Conservation (phyloP, 2,113 vertebrate species). For the Lathamus discolor region DNA sequence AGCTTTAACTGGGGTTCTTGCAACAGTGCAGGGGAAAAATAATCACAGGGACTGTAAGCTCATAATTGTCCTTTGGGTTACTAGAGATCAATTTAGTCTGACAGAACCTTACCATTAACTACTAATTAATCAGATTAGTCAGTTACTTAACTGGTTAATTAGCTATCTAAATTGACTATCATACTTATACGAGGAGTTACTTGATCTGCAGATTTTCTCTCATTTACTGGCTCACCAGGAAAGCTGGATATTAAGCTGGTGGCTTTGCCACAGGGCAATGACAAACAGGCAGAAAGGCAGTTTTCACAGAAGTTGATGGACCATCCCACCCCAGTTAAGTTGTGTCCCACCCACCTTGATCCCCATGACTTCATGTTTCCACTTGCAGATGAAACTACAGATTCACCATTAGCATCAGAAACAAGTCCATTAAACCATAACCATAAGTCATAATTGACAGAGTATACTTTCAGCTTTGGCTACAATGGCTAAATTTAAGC, state of each 20-base stretch:
- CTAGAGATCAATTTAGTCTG: neutral
- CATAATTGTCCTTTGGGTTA: neutral
- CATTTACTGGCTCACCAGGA: neutral
- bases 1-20: neutral
- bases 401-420: neutral
- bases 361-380: neutral
- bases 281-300: neutral
- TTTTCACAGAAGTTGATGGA: neutral
- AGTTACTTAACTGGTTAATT: neutral
- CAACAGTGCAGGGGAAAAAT: neutral
- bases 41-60: neutral
- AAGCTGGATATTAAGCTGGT: neutral
- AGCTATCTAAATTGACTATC: neutral
- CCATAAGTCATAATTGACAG: neutral
- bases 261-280: rapidly evolving
- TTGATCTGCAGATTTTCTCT: neutral
- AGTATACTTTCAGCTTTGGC: neutral
- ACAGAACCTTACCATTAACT: neutral
- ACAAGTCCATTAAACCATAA: neutral
- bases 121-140: neutral
- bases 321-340: rapidly evolving
- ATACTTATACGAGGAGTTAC: neutral
- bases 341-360: neutral
- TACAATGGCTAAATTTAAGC: neutral
- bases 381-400: neutral